phyloP scores from a whole-genome alignment of 2,888 invertebrate species.

The Seira musarum region DNA sequence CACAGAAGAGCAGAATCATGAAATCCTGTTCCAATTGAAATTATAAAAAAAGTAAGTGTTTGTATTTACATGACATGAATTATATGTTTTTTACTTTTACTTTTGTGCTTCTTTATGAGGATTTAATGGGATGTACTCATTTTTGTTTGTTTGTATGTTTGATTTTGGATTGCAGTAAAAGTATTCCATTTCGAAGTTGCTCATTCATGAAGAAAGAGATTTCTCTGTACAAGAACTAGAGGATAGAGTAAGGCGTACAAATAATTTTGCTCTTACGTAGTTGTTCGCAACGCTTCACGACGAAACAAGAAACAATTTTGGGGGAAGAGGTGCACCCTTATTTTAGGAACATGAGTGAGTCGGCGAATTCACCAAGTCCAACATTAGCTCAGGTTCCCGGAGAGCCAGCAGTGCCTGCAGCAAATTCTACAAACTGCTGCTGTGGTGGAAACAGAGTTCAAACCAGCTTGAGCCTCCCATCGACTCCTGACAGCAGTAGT shows the following conservation, averaged over 20 bases:
- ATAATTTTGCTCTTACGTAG: too few relatives aligned
- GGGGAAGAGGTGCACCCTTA: neutral
- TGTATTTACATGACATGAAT: neutral
- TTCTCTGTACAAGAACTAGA: too few relatives aligned
- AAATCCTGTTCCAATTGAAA: slow-evolving; percentile 9
- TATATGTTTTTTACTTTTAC: too few relatives aligned
- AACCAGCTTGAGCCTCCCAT: slow-evolving; percentile 49
- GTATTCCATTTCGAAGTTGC: too few relatives aligned
- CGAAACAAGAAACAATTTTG: neutral
- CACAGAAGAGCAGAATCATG: neutral
- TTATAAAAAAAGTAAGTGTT: neutral
- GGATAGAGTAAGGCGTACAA: too few relatives aligned
- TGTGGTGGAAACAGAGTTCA: slow-evolving; percentile 51
- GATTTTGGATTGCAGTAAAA: too few relatives aligned
- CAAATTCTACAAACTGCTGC: slow-evolving; percentile 34
- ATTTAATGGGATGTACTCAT: too few relatives aligned
- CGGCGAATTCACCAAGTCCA: slow-evolving; percentile 33
- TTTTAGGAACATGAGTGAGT: slow-evolving; percentile 37
- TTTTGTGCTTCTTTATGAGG: too few relatives aligned
- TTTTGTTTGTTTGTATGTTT: too few relatives aligned
- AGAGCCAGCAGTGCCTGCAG: slow-evolving; percentile 50
- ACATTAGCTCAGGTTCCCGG: slow-evolving; percentile 37
- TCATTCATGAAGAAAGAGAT: too few relatives aligned
- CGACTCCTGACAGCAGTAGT: slow-evolving; percentile 53
- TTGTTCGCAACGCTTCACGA: too few relatives aligned